Conservation (phyloP, 2,888 invertebrate genomes). For the Tetragnatha montana region DNA sequence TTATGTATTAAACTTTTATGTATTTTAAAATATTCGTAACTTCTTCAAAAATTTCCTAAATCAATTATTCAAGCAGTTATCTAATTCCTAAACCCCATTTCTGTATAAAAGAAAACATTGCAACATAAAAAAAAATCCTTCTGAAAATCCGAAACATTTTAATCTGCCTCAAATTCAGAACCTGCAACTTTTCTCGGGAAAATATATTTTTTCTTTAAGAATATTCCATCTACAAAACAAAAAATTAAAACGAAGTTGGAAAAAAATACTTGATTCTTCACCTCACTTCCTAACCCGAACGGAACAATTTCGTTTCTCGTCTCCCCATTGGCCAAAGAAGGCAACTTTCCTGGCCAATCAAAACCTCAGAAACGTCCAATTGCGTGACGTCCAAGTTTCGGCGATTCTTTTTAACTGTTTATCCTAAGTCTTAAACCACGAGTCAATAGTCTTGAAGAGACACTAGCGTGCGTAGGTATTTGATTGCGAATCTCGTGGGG, state of each 20-base stretch:
- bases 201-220: not conserved
- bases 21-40: too few relatives aligned
- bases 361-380: conserved; percentile 20
- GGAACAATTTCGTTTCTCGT: not conserved
- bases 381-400: conserved; percentile 42
- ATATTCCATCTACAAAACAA: not conserved
- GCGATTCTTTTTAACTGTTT: conserved; percentile 55
- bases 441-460: conserved; percentile 42
- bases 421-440: conserved; percentile 31
- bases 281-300: not conserved
- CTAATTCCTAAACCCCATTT: not conserved
- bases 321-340: conserved; percentile 17
- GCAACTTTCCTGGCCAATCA: conserved; percentile 55
- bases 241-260: not conserved
- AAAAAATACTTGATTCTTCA: not conserved
- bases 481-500: conserved; percentile 15
- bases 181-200: not conserved
- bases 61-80: not conserved
- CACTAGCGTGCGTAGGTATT: conserved; percentile 44
- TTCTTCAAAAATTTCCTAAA: too few relatives aligned
- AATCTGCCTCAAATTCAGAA: not conserved
- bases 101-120: not conserved
- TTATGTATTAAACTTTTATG: too few relatives aligned
- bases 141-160: not conserved
- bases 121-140: not conserved